Evolutionary conservation across 1,140 invertebrate genomes (phyloP).

Genomic region (Drosophila melanica): DNA sequence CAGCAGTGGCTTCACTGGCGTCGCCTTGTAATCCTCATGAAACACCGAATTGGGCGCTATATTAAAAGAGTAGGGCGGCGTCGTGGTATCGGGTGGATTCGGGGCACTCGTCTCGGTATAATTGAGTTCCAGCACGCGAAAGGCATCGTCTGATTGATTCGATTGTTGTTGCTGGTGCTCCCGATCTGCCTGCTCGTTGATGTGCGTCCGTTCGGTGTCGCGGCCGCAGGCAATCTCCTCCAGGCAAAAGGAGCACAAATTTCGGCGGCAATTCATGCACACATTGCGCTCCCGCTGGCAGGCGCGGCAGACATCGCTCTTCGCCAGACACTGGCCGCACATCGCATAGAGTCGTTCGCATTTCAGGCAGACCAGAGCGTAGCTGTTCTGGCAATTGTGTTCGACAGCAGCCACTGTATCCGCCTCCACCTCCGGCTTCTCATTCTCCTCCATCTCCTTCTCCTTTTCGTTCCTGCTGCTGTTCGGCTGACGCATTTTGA

Average conservation of each 20-base stretch:
- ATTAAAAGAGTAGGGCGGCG: conserved; percentile 74
- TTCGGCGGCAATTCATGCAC: conserved; percentile 74
- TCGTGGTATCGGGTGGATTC: conserved; percentile 11
- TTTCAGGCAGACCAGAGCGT: conserved; percentile 71
- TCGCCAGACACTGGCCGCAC: conserved; percentile 67
- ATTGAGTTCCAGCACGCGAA: conserved; percentile 70
- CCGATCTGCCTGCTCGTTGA: conserved; percentile 51
- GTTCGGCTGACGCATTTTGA: conserved; percentile 57
- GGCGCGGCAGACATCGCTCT: conserved; percentile 67
- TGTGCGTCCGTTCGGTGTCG: conserved; percentile 61
- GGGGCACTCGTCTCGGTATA: conserved; percentile 47
- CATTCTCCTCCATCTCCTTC: neutral
- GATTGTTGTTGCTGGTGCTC: neutral
- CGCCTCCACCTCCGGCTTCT: neutral
- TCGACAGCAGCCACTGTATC: conserved; percentile 17
- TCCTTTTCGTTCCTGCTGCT: conserved; percentile 12
- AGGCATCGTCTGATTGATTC: conserved; percentile 41
- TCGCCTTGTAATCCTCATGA: conserved; percentile 63
- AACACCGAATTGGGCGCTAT: conserved; percentile 73
- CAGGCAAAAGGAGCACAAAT: conserved; percentile 74
- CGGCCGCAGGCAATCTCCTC: conserved; percentile 73
- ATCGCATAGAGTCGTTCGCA: conserved; percentile 74
- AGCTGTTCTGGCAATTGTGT: conserved; percentile 61
- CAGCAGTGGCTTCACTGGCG: conserved; percentile 51
- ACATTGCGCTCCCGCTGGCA: conserved; percentile 77